Base-by-base conservation (phyloP, 2,888 invertebrate genomes). In the Ectemnius continuus region DNA sequence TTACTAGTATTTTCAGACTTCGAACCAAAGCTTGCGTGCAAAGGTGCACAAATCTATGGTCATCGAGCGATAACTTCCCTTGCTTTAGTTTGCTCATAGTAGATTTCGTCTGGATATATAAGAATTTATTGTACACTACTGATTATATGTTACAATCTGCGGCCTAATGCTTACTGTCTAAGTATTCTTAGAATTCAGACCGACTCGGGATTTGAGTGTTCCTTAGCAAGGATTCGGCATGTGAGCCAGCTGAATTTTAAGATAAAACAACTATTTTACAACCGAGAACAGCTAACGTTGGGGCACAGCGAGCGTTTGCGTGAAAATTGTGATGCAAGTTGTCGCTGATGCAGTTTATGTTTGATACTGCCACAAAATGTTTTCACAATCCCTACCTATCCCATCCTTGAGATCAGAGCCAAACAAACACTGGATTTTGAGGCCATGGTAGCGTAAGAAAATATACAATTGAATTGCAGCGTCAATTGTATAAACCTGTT, bases 101-200 rank as follows among this genome's bases (percentile, higher is more conserved):
- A 57, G 57, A 73, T 61, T 69, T 61, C 23, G 48, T 57, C 45
- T 61, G 20, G 46, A 62, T 58, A 56, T 18, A 47, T 70, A 58
- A 64, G 61, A 70, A 63, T 45, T 58, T 70, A 36, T 45, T 67
- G 60, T 60, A 61, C 52, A 26, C 36, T 77, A 77, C 76, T 69
- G 72, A 78, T 78, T 73, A 72, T 78, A 78, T 78, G 76, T 78
- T 78, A 78, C 77, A 78, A 56, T 73, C 61, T 60, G 59, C 52
- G 26, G 60, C 59, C 36, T 48, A 66, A n/a, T 48, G 63, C 47
- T 61, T 46, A 47, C 18, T 61, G 20, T 4, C 45, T 13, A 59
- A 64, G 56, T 14, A 45, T n/a, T 67, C 58, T 72, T 76, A 69
- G 72, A 75, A 75, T 75, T 67, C 60, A 14, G 58, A 28, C 64